These are phyloP conservation scores for Theonella swinhoei DNA, from an alignment of 37 sponge, comb jelly and placozoan genomes.

Conservation along the genomic window DNA sequence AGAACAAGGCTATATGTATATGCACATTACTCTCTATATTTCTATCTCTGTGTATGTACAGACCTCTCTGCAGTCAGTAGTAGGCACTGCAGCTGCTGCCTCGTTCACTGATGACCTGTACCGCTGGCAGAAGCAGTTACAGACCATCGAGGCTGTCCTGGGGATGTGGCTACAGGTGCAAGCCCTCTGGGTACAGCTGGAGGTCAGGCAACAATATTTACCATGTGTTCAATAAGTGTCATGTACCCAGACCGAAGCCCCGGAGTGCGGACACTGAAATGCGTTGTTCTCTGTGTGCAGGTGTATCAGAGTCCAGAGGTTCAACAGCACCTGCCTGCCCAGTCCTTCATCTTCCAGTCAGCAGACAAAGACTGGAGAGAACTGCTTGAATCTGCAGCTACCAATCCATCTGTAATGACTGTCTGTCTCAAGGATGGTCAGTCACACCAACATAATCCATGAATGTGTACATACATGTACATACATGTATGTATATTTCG, in stretches of 20 bases:
- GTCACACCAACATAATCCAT: neutral
- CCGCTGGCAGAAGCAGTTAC: slow-evolving; percentile 80
- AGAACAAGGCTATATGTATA: neutral
- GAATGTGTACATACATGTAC: neutral
- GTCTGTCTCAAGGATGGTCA: slow-evolving; percentile 57
- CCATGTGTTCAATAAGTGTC: too few relatives aligned
- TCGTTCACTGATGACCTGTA: slow-evolving; percentile 74
- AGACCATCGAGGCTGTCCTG: slow-evolving; percentile 88
- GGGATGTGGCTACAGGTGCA: slow-evolving; percentile 76
- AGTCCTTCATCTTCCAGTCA: slow-evolving; percentile 48
- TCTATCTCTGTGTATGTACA: neutral
- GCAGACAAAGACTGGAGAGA: slow-evolving; percentile 71
- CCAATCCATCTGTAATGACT: slow-evolving; percentile 71
- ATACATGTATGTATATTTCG: too few relatives aligned
- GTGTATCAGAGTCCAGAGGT: slow-evolving; percentile 55
- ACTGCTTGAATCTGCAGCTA: slow-evolving; percentile 57
- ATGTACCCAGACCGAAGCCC: neutral
- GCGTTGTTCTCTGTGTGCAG: neutral
- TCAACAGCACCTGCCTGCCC: slow-evolving; percentile 46
- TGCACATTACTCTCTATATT: neutral
- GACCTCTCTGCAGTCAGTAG: slow-evolving; percentile 52
- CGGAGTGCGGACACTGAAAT: neutral
- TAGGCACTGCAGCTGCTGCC: slow-evolving; percentile 62
- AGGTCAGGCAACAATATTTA: slow-evolving; percentile 27
- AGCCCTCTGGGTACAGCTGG: slow-evolving; percentile 72